Conservation (phyloP, 2,888 invertebrate species). For the Achlya flavicornis region DNA sequence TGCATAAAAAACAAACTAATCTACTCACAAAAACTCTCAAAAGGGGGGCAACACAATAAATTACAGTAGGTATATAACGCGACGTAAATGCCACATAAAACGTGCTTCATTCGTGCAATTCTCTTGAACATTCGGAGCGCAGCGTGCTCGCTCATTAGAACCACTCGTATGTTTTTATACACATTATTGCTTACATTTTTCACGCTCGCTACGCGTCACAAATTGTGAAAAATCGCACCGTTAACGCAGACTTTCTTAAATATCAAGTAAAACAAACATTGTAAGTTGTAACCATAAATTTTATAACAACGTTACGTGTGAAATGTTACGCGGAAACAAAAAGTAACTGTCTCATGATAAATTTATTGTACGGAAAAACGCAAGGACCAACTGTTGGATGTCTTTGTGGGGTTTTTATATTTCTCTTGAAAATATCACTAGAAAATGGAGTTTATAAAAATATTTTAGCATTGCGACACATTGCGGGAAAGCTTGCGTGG, state of each 20-base stretch:
- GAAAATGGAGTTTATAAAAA: constrained; percentile 13
- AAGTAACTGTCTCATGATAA: constrained; percentile 42
- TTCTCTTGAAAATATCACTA: constrained; percentile 8
- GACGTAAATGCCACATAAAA: background rate
- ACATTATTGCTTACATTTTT: constrained; percentile 35
- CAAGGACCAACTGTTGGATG: constrained; percentile 25
- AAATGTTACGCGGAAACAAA: constrained; percentile 38
- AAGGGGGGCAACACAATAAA: background rate
- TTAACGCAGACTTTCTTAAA: constrained; percentile 24
- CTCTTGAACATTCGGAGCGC: background rate
- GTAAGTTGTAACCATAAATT: constrained; percentile 53
- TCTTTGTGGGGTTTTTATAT: constrained; percentile 15
- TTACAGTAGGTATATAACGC: background rate
- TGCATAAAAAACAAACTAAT: too few relatives aligned
- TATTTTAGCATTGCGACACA: background rate
- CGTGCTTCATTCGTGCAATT: background rate
- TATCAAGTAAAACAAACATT: constrained; percentile 28
- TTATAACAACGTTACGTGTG: constrained; percentile 32
- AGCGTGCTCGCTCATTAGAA: background rate
- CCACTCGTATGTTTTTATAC: constrained; percentile 18
- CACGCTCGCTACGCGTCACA: constrained; percentile 43
- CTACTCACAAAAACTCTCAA: too few relatives aligned
- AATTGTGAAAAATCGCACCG: constrained; percentile 54
- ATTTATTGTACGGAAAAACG: constrained; percentile 31
- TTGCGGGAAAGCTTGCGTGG: background rate